Evolutionary conservation across 1,140 invertebrate genomes (phyloP).

Genomic region (Mesaphorura yosii): DNA sequence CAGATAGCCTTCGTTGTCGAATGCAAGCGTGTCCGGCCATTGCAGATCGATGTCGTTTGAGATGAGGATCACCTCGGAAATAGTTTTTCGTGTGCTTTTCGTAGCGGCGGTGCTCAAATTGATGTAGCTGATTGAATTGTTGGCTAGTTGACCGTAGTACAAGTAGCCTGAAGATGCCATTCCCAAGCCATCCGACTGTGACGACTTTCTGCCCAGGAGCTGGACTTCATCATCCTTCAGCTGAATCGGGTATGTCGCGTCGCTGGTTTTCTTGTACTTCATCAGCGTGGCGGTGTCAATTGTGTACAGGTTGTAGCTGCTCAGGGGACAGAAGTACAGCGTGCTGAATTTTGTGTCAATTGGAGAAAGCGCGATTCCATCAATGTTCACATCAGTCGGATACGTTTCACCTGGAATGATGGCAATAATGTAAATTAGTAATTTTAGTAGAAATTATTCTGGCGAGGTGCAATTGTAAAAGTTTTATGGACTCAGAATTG

Average conservation of each 20-base stretch:
- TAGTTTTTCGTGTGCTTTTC: neutral
- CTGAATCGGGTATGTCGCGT: too few relatives aligned
- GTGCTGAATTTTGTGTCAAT: constrained; percentile 43
- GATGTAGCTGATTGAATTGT: constrained; percentile 53
- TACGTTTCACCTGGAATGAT: constrained; percentile 3
- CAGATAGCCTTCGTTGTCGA: constrained; percentile 50
- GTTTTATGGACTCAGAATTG: too few relatives aligned
- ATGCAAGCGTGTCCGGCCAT: constrained; percentile 58
- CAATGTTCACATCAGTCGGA: neutral
- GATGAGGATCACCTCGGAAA: constrained; percentile 41
- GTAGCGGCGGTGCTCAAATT: constrained; percentile 37
- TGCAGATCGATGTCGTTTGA: constrained; percentile 51
- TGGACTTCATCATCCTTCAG: neutral
- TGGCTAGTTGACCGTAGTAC: constrained; percentile 52
- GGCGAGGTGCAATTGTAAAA: too few relatives aligned
- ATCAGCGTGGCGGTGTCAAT: constrained; percentile 50
- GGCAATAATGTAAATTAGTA: too few relatives aligned
- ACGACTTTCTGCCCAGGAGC: neutral
- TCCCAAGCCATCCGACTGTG: constrained; percentile 53
- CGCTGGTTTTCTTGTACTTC: constrained; percentile 32
- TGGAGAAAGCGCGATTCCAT: constrained; percentile 46
- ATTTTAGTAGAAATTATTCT: too few relatives aligned
- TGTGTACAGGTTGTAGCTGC: constrained; percentile 65
- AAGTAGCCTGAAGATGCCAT: constrained; percentile 53
- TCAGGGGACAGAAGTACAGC: constrained; percentile 66